These are phyloP conservation scores for Ceyx margarethae DNA, from an alignment of 2,113 vertebrate species.

Conservation along the genomic window DNA sequence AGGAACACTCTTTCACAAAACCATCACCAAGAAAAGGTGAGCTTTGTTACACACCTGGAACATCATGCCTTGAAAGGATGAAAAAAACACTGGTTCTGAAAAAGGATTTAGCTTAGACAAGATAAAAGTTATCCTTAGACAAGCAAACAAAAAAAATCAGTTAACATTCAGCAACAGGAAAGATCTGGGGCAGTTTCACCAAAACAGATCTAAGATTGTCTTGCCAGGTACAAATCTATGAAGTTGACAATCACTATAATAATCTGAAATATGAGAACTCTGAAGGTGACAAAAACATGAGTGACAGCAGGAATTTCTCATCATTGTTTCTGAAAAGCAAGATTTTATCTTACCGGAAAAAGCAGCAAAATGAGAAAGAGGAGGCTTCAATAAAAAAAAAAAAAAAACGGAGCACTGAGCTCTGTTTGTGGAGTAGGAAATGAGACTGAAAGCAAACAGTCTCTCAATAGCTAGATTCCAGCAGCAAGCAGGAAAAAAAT, in stretches of 20 bases:
- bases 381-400: background rate
- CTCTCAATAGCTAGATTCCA: background rate
- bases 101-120: background rate
- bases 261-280: background rate
- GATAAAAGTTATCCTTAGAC: background rate
- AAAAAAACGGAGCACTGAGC: background rate
- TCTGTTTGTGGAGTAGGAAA: slow-evolving; percentile 1
- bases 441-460: background rate
- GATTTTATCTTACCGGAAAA: slow-evolving; percentile 25
- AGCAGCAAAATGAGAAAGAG: slow-evolving; percentile 7
- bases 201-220: background rate
- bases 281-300: slow-evolving; percentile 11
- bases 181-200: background rate
- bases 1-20: background rate
- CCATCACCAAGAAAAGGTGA: background rate
- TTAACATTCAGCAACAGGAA: background rate
- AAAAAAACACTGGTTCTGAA: background rate
- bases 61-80: background rate
- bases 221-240: background rate
- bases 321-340: background rate
- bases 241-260: background rate
- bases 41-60: background rate
- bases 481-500: background rate
- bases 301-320: slow-evolving; percentile 16
- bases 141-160: background rate